Conservation (phyloP, 2,797 vertebrate genomes). For the Sebastes iracundus region DNA sequence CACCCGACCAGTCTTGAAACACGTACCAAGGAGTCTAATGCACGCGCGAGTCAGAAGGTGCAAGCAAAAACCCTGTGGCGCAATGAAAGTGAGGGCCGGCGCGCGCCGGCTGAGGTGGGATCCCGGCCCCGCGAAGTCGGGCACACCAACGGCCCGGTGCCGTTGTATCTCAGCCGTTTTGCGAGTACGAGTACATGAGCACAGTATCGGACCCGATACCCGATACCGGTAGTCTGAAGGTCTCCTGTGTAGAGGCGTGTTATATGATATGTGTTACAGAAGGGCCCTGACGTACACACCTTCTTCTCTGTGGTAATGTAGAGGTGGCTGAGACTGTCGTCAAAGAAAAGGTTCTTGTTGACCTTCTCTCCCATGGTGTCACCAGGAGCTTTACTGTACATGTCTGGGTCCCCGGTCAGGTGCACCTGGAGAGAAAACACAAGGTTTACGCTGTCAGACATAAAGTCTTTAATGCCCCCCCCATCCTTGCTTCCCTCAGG, state of each 20-base stretch:
- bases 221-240: neutral
- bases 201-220: no score
- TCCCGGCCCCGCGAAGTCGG: no score
- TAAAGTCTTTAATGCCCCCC: neutral
- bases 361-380: slow-evolving; percentile 82
- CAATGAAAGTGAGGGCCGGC: no score
- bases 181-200: no score
- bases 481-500: neutral
- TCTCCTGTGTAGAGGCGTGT: neutral
- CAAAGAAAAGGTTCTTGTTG: slow-evolving; percentile 93
- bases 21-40: no score
- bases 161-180: no score
- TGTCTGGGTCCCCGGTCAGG: slow-evolving; percentile 71
- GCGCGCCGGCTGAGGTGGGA: no score
- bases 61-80: no score
- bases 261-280: neutral
- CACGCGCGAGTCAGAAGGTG: no score
- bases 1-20: no score
- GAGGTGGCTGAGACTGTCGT: slow-evolving; percentile 83
- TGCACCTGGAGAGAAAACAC: slow-evolving; percentile 83
- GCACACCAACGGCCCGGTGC: no score
- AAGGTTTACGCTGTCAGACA: neutral
- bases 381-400: slow-evolving; percentile 83
- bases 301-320: slow-evolving; percentile 94
- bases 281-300: slow-evolving; percentile 72